Base-by-base conservation (phyloP, 2,888 invertebrate species). In the Linnaemya vulpina region DNA sequence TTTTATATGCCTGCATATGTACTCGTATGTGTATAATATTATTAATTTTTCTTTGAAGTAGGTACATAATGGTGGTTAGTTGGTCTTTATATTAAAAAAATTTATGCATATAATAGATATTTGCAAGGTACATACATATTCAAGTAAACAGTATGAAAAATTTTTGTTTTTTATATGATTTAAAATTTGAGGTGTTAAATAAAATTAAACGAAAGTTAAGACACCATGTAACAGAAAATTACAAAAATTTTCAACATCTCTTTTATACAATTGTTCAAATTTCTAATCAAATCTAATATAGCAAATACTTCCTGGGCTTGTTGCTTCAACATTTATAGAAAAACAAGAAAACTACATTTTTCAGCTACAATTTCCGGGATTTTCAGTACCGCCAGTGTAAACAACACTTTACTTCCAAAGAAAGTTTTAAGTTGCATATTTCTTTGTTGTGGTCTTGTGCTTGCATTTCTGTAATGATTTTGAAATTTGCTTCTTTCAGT, bases 141-240 rank as follows among this genome's bases (percentile, higher is more conserved):
- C 13, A 9, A 20, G 11, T 3, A 60, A 73, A 35, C 15, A 43
- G 35, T 49, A 49, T 17, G 5, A 51, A 62, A 22, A 8, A 13
- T 63, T n/a, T 74, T 76, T 53, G 15, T 65, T 70, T 17, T 79
- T 79, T 80, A 73, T 73, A 73, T 80, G 67, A 80, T 73, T 2
- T 17, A 49, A 65, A 65, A 55, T 25, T 78, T 70, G 7, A 73
- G 79, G 71, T 58, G 63, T 65, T 53, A 67, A 55, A 35, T 38
- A 62, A 70, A 73, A 73, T 67, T 38, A 73, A 73, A 49, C 17
- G 71, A 73, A 73, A 65, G 71, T 79, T 63, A 20, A 58, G 67
- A 58, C 30, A 63, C 51, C 30, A 17, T 79, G 58, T 60, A 63
- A 46, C 63, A 65, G 38, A 17, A 73, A 73, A 49, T 55, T 80